Conservation (phyloP, 2,888 invertebrate genomes). For the Melitaea athalia region DNA sequence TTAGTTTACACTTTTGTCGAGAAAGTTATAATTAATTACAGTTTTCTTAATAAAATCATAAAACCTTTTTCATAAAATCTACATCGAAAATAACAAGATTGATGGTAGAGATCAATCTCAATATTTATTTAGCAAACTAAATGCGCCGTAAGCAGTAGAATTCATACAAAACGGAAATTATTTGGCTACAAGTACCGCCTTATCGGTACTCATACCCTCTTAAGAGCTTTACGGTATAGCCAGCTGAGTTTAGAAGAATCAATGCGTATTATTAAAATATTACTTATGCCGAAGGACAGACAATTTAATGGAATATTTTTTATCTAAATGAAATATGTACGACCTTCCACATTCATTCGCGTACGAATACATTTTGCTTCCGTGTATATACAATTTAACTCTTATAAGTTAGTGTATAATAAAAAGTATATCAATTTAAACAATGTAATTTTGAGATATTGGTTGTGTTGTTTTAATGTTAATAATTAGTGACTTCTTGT, state of each 20-base stretch:
- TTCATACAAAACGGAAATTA: constrained; percentile 41
- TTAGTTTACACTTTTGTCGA: not conserved
- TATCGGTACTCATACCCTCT: too few species aligned
- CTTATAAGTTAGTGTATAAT: too few species aligned
- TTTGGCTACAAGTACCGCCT: constrained; percentile 15
- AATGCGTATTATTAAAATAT: not conserved
- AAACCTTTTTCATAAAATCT: not conserved
- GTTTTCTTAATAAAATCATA: not conserved
- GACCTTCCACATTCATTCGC: not conserved
- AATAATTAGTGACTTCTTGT: too few species aligned
- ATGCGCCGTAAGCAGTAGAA: constrained; percentile 44
- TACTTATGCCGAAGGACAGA: not conserved
- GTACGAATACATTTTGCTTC: not conserved
- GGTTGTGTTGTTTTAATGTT: too few species aligned
- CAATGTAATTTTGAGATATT: too few species aligned
- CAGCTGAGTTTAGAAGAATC: constrained; percentile 13
- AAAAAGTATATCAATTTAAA: too few species aligned
- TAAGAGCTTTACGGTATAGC: constrained; percentile 14
- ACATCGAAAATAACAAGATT: constrained; percentile 59
- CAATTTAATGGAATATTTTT: not conserved
- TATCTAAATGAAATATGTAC: not conserved
- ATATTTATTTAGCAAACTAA: constrained; percentile 52
- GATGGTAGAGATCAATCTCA: constrained; percentile 52
- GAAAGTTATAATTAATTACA: too few species aligned
- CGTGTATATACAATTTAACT: not conserved